Evolutionary conservation across 1,140 invertebrate species (phyloP), one percentile per base, ranked within the genome.

Genomic region (Pseudachorutes palmiensis): DNA sequence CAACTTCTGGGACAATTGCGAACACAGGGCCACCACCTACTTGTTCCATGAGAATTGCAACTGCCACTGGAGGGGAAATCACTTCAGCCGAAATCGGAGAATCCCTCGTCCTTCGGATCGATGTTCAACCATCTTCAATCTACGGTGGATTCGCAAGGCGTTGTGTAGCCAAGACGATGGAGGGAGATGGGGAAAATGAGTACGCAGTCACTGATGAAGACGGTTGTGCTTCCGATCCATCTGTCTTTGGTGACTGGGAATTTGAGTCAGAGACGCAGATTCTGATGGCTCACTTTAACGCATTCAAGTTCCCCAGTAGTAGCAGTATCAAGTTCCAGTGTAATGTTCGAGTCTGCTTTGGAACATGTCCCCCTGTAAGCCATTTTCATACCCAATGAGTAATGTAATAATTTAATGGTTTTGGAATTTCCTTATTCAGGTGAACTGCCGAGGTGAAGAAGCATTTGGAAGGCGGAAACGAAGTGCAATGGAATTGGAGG

Each of bases 311-410:
- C 84, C 93, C 92, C 0, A 91, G 89, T 68, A 92, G 90, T 75
- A 92, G 94, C 75, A 94, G 93, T 76, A 92, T 96, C 73, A 82
- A 91, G 78, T 96, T 96, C 89, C 92, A 95, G 78, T 96, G 93
- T 77, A 95, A 94, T 77, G 93, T 96, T 76, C 83, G 92, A 55
- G 92, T 96, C 2, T 96, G 93, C 82, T 96, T 96, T 76, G 91
- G 92, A 77, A 89, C 87, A 79, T 96, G 93, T 80, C 92, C 94
- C 83, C 92, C 93, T 67, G 91, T 91, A 82, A 84, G 86, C 82
- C 57, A 57, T 62, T 62, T 62, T 64, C 33, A n/a, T 28, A 30
- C 2, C n/a, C n/a, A n/a, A n/a, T n/a, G n/a, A n/a, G n/a, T n/a
- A n/a, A n/a, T n/a, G n/a, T n/a, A n/a, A n/a, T 12, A 19, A 26